Evolutionary conservation across 2,113 vertebrate species (phyloP).

Genomic region (Polyodon spathula): DNA sequence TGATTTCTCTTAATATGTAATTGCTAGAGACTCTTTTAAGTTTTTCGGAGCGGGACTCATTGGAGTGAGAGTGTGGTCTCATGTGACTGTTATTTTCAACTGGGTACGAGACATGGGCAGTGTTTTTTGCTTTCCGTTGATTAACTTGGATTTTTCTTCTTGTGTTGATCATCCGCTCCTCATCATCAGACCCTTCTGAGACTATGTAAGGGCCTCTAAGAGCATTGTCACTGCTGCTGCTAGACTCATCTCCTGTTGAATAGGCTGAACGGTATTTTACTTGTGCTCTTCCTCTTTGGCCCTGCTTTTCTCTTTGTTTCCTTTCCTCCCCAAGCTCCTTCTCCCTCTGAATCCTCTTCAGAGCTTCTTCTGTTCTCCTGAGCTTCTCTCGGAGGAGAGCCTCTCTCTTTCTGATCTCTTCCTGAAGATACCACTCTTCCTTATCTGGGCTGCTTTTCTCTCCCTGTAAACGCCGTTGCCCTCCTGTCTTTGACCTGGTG

Average conservation of each 20-base stretch:
- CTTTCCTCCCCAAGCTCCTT: slow-evolving; percentile 26
- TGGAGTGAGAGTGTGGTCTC: too few relatives aligned
- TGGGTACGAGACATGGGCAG: neutral
- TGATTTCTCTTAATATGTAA: neutral
- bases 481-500: slow-evolving; percentile 1
- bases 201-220: neutral
- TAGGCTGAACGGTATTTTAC: slow-evolving; percentile 9
- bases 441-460: slow-evolving; percentile 42
- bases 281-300: slow-evolving; percentile 10
- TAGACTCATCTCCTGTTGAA: neutral
- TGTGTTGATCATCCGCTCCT: neutral
- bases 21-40: neutral
- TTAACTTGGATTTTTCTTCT: neutral
- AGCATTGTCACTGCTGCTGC: neutral
- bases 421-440: slow-evolving; percentile 34
- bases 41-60: neutral
- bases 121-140: neutral
- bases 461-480: slow-evolving; percentile 14
- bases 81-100: too few relatives aligned
- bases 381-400: slow-evolving; percentile 61
- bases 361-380: slow-evolving; percentile 45
- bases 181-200: neutral
- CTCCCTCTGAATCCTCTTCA: slow-evolving; percentile 55
- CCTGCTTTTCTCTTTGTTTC: slow-evolving; percentile 18
- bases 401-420: slow-evolving; percentile 60